Conservation (phyloP, 2,888 invertebrate species). For the Coremacera marginata region DNA sequence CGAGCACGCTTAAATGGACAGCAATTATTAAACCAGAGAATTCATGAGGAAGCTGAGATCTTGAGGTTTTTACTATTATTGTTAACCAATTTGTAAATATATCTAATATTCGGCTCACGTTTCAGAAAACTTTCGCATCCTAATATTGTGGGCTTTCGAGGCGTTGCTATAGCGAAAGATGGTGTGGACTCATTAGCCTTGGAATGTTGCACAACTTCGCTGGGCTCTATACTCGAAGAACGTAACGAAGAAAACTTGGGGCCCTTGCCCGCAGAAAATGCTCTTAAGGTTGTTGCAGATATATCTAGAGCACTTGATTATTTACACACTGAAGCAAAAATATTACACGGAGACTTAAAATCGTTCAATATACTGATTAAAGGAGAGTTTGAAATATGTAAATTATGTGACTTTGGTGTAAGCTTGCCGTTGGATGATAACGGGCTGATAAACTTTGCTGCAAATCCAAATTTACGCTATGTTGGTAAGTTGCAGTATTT, state of each 20-base stretch:
- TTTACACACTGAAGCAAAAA: conserved; percentile 78
- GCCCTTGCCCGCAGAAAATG: conserved; percentile 75
- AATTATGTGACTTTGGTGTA: conserved; percentile 90
- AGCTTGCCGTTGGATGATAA: conserved; percentile 77
- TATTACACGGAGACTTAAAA: conserved; percentile 87
- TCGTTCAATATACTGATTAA: conserved; percentile 86
- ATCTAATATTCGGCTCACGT: neutral
- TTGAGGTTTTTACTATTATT: conserved; percentile 67
- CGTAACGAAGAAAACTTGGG: conserved; percentile 72
- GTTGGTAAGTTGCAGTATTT: conserved; percentile 70
- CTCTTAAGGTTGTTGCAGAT: conserved; percentile 77
- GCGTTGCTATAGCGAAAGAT: conserved; percentile 66
- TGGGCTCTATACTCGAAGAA: conserved; percentile 82
- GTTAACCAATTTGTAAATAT: neutral
- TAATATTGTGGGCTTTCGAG: conserved; percentile 84
- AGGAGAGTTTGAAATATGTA: conserved; percentile 80
- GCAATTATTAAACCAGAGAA: conserved; percentile 42
- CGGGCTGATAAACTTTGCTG: conserved; percentile 73
- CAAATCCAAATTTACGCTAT: conserved; percentile 73
- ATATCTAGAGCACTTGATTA: conserved; percentile 81
- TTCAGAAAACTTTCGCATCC: conserved; percentile 77
- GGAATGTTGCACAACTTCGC: conserved; percentile 80
- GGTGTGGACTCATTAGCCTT: conserved; percentile 77
- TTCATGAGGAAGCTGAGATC: conserved; percentile 80
- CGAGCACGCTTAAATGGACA: conserved; percentile 56